Percentiles rank a stretch among this genome's conserved stretches.
phyloP scores from a whole-genome alignment of 1,140 invertebrate genomes.

The Calliphora vicina region DNA sequence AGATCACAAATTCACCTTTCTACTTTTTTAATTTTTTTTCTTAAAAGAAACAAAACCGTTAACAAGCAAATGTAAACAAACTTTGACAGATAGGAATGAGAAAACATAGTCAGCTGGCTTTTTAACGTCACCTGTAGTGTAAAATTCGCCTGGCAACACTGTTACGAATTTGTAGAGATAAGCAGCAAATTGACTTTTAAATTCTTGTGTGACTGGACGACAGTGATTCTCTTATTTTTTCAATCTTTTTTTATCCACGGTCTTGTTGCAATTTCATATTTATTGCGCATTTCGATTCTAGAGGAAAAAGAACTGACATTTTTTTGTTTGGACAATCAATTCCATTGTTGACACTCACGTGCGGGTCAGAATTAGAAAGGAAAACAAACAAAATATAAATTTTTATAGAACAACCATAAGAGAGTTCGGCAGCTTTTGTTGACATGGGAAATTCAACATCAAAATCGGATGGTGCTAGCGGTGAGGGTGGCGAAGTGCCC shows the following conservation, averaged over 20 bases:
- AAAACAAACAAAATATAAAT: neutral
- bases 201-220: neutral
- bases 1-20: too few relatives aligned
- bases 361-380: neutral
- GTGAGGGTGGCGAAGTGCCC: neutral
- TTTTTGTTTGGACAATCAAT: neutral
- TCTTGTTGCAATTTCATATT: neutral
- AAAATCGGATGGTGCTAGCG: neutral
- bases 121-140: too few relatives aligned
- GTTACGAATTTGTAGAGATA: neutral
- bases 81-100: too few relatives aligned
- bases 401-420: neutral
- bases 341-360: neutral
- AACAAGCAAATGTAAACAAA: too few relatives aligned
- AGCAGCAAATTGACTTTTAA: neutral
- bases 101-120: too few relatives aligned
- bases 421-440: neutral
- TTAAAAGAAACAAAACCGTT: too few relatives aligned
- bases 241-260: neutral
- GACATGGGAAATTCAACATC: slow-evolving; percentile 22
- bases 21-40: too few relatives aligned
- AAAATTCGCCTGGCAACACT: too few relatives aligned
- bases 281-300: neutral
- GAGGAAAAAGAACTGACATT: neutral
- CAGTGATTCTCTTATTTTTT: neutral